These are phyloP conservation scores for Argyresthia goedartella DNA, from an alignment of 2,888 invertebrate genomes.

Conservation along the genomic window DNA sequence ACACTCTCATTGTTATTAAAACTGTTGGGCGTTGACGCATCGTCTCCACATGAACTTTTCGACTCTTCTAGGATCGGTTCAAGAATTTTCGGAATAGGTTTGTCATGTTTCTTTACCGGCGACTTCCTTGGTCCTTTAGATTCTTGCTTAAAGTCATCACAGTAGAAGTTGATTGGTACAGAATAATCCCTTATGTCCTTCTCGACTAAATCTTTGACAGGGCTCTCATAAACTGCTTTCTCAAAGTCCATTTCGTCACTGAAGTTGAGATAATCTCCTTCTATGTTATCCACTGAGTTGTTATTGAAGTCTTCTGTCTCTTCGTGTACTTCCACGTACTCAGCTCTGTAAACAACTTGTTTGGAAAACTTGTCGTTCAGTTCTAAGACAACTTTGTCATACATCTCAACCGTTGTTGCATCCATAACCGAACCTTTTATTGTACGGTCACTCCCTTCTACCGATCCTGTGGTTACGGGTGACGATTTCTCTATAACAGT, in stretches of 20 bases:
- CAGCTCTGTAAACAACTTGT: conserved; percentile 20
- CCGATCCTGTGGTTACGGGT: background rate
- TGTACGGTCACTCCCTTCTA: background rate
- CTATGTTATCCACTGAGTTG: conserved; percentile 24
- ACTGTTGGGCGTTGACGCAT: background rate
- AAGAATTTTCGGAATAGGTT: conserved; percentile 22
- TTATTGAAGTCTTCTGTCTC: conserved; percentile 18
- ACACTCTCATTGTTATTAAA: background rate
- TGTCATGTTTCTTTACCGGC: conserved; percentile 28
- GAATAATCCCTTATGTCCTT: conserved; percentile 65
- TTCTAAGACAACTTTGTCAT: conserved; percentile 9
- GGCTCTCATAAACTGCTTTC: conserved; percentile 47
- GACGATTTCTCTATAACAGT: conserved; percentile 33
- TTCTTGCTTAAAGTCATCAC: conserved; percentile 41
- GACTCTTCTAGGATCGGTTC: conserved; percentile 64
- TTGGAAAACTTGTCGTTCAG: background rate
- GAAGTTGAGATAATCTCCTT: conserved; percentile 63
- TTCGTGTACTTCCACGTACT: conserved; percentile 20
- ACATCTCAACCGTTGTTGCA: background rate
- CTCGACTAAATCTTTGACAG: conserved; percentile 51
- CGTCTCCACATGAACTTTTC: conserved; percentile 50
- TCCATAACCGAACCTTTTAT: background rate
- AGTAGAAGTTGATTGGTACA: conserved; percentile 55
- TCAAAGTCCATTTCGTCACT: conserved; percentile 46
- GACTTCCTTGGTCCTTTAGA: conserved; percentile 26